phyloP scores from a whole-genome alignment of 2,797 vertebrate species.

The Propithecus deckenii region DNA sequence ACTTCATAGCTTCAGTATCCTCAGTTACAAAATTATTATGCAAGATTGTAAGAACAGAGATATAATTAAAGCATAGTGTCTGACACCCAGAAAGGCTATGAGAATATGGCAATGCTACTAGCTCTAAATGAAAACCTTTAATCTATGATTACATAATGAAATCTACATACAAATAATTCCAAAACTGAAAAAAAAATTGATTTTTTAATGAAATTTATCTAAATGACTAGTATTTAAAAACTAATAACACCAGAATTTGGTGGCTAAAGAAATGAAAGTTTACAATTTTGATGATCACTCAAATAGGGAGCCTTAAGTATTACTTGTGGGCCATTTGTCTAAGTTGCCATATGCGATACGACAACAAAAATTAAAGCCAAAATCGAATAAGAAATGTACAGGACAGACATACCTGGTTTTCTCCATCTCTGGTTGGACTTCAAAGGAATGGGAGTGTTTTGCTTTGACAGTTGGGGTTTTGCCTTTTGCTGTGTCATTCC shows the following conservation, averaged over 20 bases:
- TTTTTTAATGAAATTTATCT: neutral
- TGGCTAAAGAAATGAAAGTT: neutral
- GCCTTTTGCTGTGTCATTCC: neutral
- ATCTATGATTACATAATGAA: neutral
- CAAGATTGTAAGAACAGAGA: neutral
- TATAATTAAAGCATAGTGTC: neutral
- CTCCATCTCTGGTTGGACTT: neutral
- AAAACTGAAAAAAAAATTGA: neutral
- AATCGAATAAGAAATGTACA: neutral
- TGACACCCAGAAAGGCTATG: neutral
- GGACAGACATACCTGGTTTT: neutral
- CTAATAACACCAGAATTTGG: neutral
- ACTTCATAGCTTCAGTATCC: neutral
- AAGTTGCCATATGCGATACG: neutral
- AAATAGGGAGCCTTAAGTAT: neutral
- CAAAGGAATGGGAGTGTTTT: neutral
- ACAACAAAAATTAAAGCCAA: slow-evolving; percentile 14
- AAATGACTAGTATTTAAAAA: slow-evolving; percentile 9
- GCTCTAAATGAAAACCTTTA: slow-evolving; percentile 2
- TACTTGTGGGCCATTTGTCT: neutral
- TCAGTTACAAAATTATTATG: neutral
- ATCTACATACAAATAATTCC: neutral
- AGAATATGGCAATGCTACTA: neutral
- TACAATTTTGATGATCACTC: slow-evolving; percentile 4
- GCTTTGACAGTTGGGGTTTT: neutral